Evolutionary conservation across 2,797 vertebrate species (phyloP).

Genomic region (Microchirus variegatus): DNA sequence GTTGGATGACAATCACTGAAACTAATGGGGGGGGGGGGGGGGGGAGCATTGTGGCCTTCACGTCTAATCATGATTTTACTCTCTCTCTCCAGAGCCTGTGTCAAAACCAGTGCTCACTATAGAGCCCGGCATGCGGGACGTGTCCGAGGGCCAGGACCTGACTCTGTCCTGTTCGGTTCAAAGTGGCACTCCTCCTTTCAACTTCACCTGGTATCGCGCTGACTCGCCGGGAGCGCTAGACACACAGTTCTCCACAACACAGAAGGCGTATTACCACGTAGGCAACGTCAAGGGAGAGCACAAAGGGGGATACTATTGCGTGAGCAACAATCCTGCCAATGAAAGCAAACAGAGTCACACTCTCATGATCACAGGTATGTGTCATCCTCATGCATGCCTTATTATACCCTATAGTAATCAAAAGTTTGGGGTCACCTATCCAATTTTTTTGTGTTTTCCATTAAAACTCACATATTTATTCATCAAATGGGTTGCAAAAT

Average conservation of each 20-base stretch:
- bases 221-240: rapidly evolving
- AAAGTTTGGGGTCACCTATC: no score
- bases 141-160: constrained; percentile 72
- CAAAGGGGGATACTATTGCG: constrained; percentile 73
- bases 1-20: constrained; percentile 7
- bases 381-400: not conserved
- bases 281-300: constrained; percentile 36
- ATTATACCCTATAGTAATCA: no score
- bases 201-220: constrained; percentile 67
- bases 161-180: constrained; percentile 68
- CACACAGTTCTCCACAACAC: not conserved
- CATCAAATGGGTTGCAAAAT: no score
- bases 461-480: no score
- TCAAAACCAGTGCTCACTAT: constrained; percentile 60
- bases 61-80: constrained; percentile 7
- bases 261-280: constrained; percentile 36
- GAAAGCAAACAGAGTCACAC: constrained; percentile 26
- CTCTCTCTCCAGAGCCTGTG: constrained; percentile 66
- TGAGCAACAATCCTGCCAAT: constrained; percentile 60
- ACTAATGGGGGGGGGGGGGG: not conserved
- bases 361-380: constrained; percentile 66
- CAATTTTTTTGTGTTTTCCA: no score
- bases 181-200: constrained; percentile 70
- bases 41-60: not conserved
- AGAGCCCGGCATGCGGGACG: not conserved